Percentiles rank a stretch among this genome's conserved stretches.
Evolutionary conservation across 1,140 invertebrate species (phyloP).

Genomic region (Chironomus striatipennis): DNA sequence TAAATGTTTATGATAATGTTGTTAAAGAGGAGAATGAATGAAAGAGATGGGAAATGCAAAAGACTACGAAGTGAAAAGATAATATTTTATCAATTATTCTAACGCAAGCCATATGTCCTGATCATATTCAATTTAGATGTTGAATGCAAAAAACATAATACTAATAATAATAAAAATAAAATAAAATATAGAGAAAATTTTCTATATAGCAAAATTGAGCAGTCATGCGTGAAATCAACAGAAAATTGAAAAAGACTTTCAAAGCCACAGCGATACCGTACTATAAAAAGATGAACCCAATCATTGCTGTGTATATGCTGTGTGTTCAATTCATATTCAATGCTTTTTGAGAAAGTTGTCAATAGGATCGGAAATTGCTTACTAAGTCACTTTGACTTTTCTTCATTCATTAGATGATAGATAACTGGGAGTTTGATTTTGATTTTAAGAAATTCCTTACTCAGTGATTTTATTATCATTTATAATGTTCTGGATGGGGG

Average conservation of each 20-base stretch:
- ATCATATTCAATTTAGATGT: background rate
- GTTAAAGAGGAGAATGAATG: too few relatives aligned
- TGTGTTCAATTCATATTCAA: background rate
- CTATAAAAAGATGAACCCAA: background rate
- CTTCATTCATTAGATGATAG: too few relatives aligned
- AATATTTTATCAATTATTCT: constrained; percentile 4
- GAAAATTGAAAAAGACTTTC: background rate
- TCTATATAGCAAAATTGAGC: background rate
- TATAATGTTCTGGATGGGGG: too few relatives aligned
- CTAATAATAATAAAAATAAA: background rate
- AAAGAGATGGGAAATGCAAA: too few relatives aligned
- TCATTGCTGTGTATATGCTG: too few relatives aligned
- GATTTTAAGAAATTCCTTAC: too few relatives aligned
- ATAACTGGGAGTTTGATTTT: too few relatives aligned
- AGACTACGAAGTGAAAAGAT: background rate
- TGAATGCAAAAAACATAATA: background rate
- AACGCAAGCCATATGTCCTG: background rate
- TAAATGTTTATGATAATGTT: too few relatives aligned
- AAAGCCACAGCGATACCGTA: background rate
- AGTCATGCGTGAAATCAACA: constrained; percentile 1
- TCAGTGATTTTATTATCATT: too few relatives aligned
- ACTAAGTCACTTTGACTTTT: too few relatives aligned
- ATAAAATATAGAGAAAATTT: background rate
- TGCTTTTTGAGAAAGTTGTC: background rate
- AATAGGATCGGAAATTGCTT: too few relatives aligned